phyloP scores from a whole-genome alignment of 2,113 vertebrate species.

The Archilochus colubris region DNA sequence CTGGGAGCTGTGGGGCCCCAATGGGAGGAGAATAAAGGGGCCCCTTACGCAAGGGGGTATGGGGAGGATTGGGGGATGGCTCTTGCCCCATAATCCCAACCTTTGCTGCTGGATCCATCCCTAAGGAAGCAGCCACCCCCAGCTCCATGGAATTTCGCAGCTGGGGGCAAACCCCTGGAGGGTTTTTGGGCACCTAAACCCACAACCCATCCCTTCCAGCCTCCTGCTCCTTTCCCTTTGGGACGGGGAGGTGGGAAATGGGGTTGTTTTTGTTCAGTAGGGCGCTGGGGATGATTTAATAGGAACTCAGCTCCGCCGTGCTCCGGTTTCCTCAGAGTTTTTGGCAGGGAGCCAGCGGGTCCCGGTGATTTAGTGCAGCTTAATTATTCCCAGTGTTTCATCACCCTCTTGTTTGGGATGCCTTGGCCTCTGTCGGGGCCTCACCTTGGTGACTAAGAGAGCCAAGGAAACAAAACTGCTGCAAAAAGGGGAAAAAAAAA shows the following conservation, averaged over 20 bases:
- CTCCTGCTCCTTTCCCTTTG: not conserved
- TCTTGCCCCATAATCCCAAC: not conserved
- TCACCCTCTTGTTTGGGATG: conserved; percentile 73
- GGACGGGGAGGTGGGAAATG: not conserved
- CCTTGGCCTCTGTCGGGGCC: conserved; percentile 61
- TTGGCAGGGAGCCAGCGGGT: conserved; percentile 22
- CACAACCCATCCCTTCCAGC: rapidly evolving
- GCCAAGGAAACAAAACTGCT: conserved; percentile 19
- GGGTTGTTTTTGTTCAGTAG: conserved; percentile 7
- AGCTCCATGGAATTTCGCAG: not conserved
- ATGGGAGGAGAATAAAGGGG: conserved; percentile 5
- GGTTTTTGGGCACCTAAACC: too few species aligned
- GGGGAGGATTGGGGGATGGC: conserved; percentile 14
- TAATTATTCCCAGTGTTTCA: conserved; percentile 64
- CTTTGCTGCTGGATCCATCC: too few species aligned
- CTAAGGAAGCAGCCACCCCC: too few species aligned
- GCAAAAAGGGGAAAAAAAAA: conserved; percentile 13
- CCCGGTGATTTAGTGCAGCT: conserved; percentile 59
- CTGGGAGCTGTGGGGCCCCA: conserved; percentile 13
- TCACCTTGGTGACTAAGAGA: conserved; percentile 68
- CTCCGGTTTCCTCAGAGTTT: conserved; percentile 51
- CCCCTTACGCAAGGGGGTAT: conserved; percentile 39
- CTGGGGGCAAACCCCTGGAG: rapidly evolving
- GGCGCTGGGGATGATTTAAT: conserved; percentile 37
- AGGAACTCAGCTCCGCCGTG: conserved; percentile 22